Conservation (phyloP, 2,113 vertebrate species). For the Poicephalus gulielmi region DNA sequence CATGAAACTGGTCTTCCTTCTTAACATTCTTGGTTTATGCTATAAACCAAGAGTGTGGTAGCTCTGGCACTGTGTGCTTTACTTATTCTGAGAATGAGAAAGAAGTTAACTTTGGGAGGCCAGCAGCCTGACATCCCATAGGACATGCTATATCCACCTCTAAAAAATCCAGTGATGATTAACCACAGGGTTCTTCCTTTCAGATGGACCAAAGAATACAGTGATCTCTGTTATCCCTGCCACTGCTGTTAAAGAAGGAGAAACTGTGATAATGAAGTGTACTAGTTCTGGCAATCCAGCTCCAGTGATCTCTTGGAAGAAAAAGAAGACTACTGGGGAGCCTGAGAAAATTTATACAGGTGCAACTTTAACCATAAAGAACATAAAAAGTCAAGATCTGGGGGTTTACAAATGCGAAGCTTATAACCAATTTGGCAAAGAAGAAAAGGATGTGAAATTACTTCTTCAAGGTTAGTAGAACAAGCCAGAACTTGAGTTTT, state of each 20-base stretch:
- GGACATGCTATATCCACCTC: not conserved
- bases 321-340: not conserved
- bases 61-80: not conserved
- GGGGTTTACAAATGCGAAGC: conserved; percentile 75
- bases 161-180: not conserved
- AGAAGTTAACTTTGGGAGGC: not conserved
- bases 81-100: not conserved
- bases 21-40: not conserved
- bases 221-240: conserved; percentile 53
- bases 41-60: not conserved
- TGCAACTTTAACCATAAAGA: conserved; percentile 62
- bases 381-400: conserved; percentile 58
- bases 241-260: conserved; percentile 63
- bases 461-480: conserved; percentile 68
- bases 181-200: conserved; percentile 1
- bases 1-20: not conserved
- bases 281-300: conserved; percentile 66
- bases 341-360: conserved; percentile 28
- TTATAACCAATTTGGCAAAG: conserved; percentile 53
- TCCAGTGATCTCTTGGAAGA: conserved; percentile 70
- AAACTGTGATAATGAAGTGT: conserved; percentile 69
- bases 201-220: conserved; percentile 69
- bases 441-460: conserved; percentile 59
- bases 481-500: not conserved
- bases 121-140: not conserved